Base-by-base conservation (phyloP, 2,113 vertebrate species). In the Microcebus murinus region DNA sequence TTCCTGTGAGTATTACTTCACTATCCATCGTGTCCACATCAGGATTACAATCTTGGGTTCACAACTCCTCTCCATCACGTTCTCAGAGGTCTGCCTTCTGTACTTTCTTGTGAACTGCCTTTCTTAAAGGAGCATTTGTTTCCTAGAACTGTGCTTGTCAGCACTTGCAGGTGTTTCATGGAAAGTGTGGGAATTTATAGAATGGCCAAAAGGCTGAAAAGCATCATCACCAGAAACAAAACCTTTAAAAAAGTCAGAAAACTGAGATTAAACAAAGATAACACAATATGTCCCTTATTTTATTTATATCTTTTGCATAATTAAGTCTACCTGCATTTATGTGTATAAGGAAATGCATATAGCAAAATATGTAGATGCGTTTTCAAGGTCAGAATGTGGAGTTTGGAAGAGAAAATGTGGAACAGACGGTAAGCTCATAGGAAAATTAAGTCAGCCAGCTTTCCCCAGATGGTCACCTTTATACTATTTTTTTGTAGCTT, bases 391-490 rank as follows among this genome's bases (percentile, higher is more conserved):
- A 97, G 93, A 65, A 84, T 94, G 45, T 61, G 42, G 52, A 91
- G 63, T 95, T 93, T 98, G 96, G 97, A 97, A 96, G 95, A 93
- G 93, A 98, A 98, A 97, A 96, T 73, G 65, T 13, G 59, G 70
- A 98, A 90, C 97, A 98, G 98, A 97, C 74, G 95, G 96, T 92
- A 93, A 87, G 84, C 94, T 98, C 97, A 90, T 85, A 96, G 96
- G 96, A 97, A 97, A 98, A 95, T 94, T 76, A 95, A 97, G 95
- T 90, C 93, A 94, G 97, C 96, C 98, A 97, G 93, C 39, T 96
- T 95, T 87, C 76, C 97, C 97, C 97, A 98, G 97, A 96, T 98
- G 98, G 97, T 94, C 97, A 97, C 95, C 95, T 96, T 97, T 96
- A 87, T 95, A 95, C 63, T 96, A 91, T 61, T 87, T 92, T 94